Base-by-base conservation (phyloP, 2,888 invertebrate species). In the Zygogramma bicolorata region DNA sequence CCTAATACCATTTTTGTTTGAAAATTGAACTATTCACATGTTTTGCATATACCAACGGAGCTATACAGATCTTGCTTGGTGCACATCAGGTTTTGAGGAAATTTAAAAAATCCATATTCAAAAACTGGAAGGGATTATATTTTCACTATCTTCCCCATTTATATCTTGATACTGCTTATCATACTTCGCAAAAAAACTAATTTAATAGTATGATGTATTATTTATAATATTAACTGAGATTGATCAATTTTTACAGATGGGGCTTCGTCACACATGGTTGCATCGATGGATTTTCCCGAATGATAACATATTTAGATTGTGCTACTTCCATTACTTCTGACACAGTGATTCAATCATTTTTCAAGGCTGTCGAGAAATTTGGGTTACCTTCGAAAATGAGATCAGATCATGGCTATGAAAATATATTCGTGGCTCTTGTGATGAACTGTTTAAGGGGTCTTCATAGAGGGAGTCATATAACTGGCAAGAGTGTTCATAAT, bases 371-470 rank as follows among this genome's bases (percentile, higher is more conserved):
- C 8, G 15, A 63, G 63, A 65, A 63, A 20, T 65, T 15, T 69
- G 69, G 69, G 3, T 8, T 69, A 27, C 69, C 69, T 18, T 69
- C 69, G 10, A 13, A 57, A 3, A 63, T 65, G 13, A 13, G 69
- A 18, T 69, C 69, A 20, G 69, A 69, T 63, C 69, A 69, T 38
- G 69, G 69, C 13, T 69, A 69, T 42, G 69, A 69, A 53, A 69
- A 69, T 13, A 15, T 53, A 13, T 69, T 69, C 13, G 69, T 69
- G 27, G 69, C 69, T 10, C 13, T 65, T 31, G 15, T 69, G 13
- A 69, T 69, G 69, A 69, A 69, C 22, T 15, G 25, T 34, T 3
- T 69, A 25, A 18, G 69, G 18, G 65, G 65, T 25, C n/a, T 69
- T 25, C 15, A 49, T 34, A 29, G 63, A 49, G 62, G 57, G 18